These are phyloP conservation scores for Ivindomyrus marchei DNA, from an alignment of 2,113 vertebrate species.

Conservation along the genomic window DNA sequence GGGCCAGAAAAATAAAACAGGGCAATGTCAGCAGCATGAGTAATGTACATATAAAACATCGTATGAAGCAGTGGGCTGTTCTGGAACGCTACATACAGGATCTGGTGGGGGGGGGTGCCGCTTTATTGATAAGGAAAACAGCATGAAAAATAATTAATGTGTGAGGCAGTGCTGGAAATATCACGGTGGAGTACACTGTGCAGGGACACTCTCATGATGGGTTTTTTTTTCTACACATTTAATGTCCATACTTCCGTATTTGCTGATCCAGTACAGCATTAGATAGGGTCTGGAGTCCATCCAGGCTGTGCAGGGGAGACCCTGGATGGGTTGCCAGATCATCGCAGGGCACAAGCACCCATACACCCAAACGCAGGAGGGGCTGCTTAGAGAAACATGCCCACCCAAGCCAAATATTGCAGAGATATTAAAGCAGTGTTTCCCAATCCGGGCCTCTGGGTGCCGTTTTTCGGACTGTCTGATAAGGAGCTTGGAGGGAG, in stretches of 20 bases:
- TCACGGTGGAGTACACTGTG: background rate
- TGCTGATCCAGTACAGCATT: background rate
- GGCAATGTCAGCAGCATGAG: background rate
- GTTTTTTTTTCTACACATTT: background rate
- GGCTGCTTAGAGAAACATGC: background rate
- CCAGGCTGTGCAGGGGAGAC: background rate
- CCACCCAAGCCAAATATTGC: background rate
- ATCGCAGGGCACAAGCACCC: background rate
- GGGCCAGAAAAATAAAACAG: background rate
- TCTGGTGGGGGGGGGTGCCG: too few species aligned
- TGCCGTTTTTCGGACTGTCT: background rate
- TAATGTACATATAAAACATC: constrained; percentile 6
- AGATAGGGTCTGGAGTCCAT: background rate
- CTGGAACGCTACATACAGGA: background rate
- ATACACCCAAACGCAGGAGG: background rate
- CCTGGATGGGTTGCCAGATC: background rate
- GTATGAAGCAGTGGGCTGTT: background rate
- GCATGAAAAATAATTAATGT: background rate
- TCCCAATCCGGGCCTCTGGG: background rate
- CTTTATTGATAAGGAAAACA: background rate
- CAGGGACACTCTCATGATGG: background rate
- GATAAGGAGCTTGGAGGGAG: background rate
- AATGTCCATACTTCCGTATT: background rate
- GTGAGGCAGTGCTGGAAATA: background rate
- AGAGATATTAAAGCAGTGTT: background rate